Conservation (phyloP, 2,797 vertebrate genomes). For the Sciurus vulgaris region DNA sequence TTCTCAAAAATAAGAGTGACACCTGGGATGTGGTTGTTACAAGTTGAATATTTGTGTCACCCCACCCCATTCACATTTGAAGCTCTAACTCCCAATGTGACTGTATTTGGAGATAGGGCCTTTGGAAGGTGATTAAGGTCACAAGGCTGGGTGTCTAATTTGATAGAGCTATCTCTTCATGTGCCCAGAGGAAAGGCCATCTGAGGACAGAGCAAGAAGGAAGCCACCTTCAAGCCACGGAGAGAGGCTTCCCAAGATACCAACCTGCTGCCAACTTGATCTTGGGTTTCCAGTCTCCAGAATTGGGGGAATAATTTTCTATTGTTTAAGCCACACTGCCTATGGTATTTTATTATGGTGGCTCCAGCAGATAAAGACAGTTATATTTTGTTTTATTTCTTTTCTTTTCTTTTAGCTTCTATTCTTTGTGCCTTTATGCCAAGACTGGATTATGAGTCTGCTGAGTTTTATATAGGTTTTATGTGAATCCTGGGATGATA, state of each 20-base stretch:
- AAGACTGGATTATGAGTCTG: background rate
- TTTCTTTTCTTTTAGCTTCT: background rate
- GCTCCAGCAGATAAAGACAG: background rate
- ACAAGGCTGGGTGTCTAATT: background rate
- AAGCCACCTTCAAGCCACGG: too few species aligned
- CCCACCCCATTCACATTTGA: background rate
- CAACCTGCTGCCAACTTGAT: too few species aligned
- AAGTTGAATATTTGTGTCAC: background rate
- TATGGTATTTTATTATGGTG: background rate
- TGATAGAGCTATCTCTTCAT: background rate
- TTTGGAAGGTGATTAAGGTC: background rate
- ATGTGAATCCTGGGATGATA: background rate
- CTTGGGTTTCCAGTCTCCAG: background rate
- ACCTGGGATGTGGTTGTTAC: background rate
- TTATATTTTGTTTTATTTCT: background rate
- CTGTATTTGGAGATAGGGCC: background rate
- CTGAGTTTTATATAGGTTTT: background rate
- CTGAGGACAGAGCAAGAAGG: too few species aligned
- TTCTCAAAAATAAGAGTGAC: background rate
- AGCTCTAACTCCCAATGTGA: background rate
- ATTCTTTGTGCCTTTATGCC: background rate
- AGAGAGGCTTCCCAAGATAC: too few species aligned
- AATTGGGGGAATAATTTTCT: background rate
- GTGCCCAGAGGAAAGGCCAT: too few species aligned
- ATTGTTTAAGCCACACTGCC: background rate